Evolutionary conservation across 2,113 vertebrate species (phyloP).

Genomic region (Alligator sinensis): DNA sequence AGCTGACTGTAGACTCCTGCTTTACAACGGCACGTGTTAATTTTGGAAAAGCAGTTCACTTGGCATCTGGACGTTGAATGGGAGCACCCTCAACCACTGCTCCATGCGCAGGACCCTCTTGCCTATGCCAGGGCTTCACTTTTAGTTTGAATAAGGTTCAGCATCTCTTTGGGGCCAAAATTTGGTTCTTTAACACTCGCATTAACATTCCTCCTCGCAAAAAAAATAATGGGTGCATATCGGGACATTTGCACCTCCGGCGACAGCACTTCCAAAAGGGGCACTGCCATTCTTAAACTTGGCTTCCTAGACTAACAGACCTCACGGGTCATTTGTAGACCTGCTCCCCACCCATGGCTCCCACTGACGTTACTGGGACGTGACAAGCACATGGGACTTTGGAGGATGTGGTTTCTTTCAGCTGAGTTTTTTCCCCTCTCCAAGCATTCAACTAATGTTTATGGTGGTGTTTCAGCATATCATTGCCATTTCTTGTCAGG

Average conservation of each 20-base stretch:
- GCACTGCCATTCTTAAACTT: rapidly evolving
- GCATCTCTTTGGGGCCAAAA: rapidly evolving
- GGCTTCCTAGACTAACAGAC: rapidly evolving
- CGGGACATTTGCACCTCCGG: too few relatives aligned
- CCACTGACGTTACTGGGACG: too few relatives aligned
- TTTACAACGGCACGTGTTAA: background rate
- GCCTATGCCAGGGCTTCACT: background rate
- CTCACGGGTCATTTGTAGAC: background rate
- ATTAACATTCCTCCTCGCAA: background rate
- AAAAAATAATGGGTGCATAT: too few relatives aligned
- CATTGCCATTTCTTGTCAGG: background rate
- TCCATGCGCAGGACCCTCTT: background rate
- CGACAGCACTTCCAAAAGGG: background rate
- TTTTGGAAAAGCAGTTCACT: background rate
- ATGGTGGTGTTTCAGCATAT: rapidly evolving
- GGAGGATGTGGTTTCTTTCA: background rate
- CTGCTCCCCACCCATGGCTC: background rate
- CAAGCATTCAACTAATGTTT: background rate
- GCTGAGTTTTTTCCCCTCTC: background rate
- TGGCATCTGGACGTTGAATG: background rate
- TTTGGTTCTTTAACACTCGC: background rate
- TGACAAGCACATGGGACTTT: background rate
- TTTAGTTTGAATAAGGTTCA: background rate
- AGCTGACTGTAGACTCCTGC: background rate
- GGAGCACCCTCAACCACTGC: rapidly evolving